phyloP scores from a whole-genome alignment of 2,113 vertebrate genomes.

The Phaetusa simplex region DNA sequence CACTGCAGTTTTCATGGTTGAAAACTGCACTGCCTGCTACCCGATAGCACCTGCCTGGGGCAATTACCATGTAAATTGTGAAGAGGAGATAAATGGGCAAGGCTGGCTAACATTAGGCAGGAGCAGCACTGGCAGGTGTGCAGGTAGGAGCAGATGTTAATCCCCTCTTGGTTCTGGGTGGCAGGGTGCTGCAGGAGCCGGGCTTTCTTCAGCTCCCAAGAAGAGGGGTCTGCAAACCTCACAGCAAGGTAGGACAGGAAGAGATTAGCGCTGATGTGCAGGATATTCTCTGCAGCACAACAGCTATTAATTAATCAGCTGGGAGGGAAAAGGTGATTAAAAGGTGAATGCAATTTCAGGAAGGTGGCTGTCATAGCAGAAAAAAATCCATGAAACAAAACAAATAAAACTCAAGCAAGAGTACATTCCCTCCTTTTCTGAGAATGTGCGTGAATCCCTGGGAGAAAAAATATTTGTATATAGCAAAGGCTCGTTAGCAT shows the following conservation, averaged over 20 bases:
- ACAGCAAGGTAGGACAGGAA: background rate
- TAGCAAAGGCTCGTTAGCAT: background rate
- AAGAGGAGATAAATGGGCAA: background rate
- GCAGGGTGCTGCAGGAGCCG: background rate
- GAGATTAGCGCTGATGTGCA: background rate
- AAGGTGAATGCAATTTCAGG: background rate
- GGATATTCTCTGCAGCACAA: background rate
- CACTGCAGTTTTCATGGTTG: background rate
- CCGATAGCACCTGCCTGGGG: background rate
- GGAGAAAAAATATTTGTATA: background rate
- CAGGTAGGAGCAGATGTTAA: background rate
- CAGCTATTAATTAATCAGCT: background rate
- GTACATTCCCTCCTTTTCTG: background rate
- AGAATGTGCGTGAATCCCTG: background rate
- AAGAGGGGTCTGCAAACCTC: background rate
- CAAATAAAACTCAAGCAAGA: background rate
- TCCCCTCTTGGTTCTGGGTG: background rate
- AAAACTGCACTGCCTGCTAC: background rate
- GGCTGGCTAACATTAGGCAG: background rate
- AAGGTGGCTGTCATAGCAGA: background rate
- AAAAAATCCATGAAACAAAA: background rate
- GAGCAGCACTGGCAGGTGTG: background rate
- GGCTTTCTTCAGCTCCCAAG: background rate
- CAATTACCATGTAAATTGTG: background rate
- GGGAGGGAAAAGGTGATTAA: background rate